phyloP scores from a whole-genome alignment of 2,113 vertebrate species.

The Noctilio leporinus region DNA sequence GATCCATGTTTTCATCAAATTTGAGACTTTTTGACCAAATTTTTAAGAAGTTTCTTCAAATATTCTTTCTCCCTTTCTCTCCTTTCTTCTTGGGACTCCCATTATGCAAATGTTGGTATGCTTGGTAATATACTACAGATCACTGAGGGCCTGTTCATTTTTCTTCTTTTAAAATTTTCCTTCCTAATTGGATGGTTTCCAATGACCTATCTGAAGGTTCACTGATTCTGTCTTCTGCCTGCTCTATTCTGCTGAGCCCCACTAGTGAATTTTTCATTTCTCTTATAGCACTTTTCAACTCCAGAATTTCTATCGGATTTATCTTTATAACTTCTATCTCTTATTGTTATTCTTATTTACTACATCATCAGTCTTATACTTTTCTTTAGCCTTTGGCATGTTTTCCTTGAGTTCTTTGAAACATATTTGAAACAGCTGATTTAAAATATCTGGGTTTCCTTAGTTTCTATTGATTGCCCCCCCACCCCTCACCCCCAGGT shows the following conservation, averaged over 20 bases:
- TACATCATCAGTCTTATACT: not conserved
- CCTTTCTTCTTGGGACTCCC: not conserved
- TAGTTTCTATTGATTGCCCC: not conserved
- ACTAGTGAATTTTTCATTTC: not conserved
- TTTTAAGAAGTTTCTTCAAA: not conserved
- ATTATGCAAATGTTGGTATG: not conserved
- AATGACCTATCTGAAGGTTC: not conserved
- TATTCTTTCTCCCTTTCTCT: not conserved
- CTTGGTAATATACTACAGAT: not conserved
- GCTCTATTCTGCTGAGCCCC: not conserved
- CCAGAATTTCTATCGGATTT: not conserved
- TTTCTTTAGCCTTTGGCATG: not conserved
- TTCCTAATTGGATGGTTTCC: not conserved
- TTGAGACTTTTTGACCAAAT: not conserved
- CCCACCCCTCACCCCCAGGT: rapidly evolving
- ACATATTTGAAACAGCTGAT: not conserved
- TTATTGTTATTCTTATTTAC: not conserved
- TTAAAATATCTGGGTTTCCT: not conserved
- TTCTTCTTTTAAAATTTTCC: not conserved
- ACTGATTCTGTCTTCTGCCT: not conserved
- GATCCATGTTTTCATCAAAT: not conserved
- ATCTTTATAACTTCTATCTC: not conserved
- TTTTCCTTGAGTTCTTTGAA: conserved; percentile 7
- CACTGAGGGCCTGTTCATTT: not conserved
- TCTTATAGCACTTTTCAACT: not conserved